Conservation (phyloP, 2,113 vertebrate species). For the Campylomormyrus tamandua region DNA sequence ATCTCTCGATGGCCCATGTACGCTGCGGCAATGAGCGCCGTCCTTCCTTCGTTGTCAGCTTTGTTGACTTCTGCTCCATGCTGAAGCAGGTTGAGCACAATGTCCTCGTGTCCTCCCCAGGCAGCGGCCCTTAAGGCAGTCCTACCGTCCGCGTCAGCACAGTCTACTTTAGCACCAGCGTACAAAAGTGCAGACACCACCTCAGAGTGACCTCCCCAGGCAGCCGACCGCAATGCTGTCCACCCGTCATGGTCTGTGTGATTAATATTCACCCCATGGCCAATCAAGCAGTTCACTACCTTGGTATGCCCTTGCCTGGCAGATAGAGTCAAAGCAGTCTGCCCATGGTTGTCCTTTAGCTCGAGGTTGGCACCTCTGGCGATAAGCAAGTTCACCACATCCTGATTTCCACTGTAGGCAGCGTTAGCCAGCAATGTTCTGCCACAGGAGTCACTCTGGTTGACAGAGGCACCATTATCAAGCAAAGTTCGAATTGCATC, state of each 20-base stretch:
- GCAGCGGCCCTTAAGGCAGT: constrained; percentile 87
- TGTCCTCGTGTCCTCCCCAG: constrained; percentile 94
- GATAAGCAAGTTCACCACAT: constrained; percentile 85
- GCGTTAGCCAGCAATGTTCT: constrained; percentile 85
- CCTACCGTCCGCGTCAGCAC: constrained; percentile 84
- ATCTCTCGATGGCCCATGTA: constrained; percentile 97
- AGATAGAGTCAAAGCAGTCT: constrained; percentile 87
- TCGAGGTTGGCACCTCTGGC: constrained; percentile 84
- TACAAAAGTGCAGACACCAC: constrained; percentile 91
- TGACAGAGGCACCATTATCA: constrained; percentile 85
- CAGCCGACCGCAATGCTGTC: constrained; percentile 87
- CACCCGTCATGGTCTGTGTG: constrained; percentile 93
- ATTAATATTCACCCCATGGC: constrained; percentile 85
- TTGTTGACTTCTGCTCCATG: constrained; percentile 94
- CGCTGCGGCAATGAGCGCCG: constrained; percentile 85
- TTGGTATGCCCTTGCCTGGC: constrained; percentile 93
- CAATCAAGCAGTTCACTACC: constrained; percentile 90
- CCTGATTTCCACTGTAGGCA: constrained; percentile 86
- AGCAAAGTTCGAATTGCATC: constrained; percentile 87
- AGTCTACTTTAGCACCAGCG: constrained; percentile 89
- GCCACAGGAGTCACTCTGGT: constrained; percentile 83
- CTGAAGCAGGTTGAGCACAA: constrained; percentile 88
- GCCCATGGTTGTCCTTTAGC: constrained; percentile 80
- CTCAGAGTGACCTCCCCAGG: constrained; percentile 92
- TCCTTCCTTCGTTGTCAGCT: constrained; percentile 90